phyloP scores from a whole-genome alignment of 2,888 invertebrate species.

The Agriopis leucophaearia region DNA sequence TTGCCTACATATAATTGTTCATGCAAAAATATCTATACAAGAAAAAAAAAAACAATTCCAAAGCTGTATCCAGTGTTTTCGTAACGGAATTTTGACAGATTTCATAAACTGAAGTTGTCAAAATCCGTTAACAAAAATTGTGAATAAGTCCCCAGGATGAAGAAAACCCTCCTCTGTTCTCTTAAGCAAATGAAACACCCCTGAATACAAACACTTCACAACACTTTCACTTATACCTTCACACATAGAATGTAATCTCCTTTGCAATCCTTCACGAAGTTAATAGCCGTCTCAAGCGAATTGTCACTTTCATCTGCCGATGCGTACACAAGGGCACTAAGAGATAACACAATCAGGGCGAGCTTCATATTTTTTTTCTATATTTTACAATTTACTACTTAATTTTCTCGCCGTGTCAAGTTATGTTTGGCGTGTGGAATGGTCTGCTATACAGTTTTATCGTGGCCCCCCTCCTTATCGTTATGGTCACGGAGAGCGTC shows the following conservation, averaged over 20 bases:
- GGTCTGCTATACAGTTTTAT: conserved; percentile 80
- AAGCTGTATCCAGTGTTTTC: too few relatives aligned
- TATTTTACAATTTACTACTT: conserved; percentile 51
- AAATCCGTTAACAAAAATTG: conserved; percentile 42
- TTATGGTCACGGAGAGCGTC: conserved; percentile 37
- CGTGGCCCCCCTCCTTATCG: conserved; percentile 70
- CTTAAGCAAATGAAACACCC: conserved; percentile 4
- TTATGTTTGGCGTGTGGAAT: conserved; percentile 73
- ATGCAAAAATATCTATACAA: too few relatives aligned
- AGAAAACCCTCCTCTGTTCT: conserved; percentile 36
- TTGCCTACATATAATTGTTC: too few relatives aligned
- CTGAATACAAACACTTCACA: conserved; percentile 51
- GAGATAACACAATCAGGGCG: conserved; percentile 29
- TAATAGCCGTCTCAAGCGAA: conserved; percentile 88
- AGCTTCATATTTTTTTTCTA: conserved; percentile 71
- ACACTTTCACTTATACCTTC: conserved; percentile 88
- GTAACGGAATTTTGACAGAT: too few relatives aligned
- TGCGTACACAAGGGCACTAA: conserved; percentile 69
- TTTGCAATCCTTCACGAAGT: conserved; percentile 90
- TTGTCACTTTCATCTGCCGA: conserved; percentile 82
- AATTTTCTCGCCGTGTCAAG: conserved; percentile 67
- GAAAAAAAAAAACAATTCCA: too few relatives aligned
- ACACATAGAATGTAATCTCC: conserved; percentile 90
- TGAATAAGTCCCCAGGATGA: neutral
- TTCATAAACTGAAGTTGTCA: neutral